phyloP scores from a whole-genome alignment of 2,797 vertebrate genomes.

The Anolis apletophallus region DNA sequence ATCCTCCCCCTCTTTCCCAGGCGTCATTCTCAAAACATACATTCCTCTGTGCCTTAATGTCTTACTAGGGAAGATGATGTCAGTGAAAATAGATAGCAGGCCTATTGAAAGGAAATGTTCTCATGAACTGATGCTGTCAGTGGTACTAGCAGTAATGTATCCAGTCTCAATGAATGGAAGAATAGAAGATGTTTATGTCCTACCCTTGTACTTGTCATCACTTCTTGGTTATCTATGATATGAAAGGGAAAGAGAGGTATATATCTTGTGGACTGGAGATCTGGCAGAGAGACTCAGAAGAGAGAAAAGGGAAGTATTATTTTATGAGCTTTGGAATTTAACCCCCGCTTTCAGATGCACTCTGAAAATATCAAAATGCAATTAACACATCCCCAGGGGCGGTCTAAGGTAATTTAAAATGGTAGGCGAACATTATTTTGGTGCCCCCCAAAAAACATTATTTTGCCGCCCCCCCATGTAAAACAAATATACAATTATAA shows the following conservation, averaged over 20 bases:
- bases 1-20: neutral
- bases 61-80: neutral
- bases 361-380: no score
- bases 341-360: no score
- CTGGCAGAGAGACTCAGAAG: neutral
- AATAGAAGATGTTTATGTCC: neutral
- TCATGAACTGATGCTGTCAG: neutral
- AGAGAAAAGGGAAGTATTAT: neutral
- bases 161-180: neutral
- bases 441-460: no score
- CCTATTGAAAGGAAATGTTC: neutral
- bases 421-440: no score
- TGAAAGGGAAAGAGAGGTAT: neutral
- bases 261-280: neutral
- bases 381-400: no score
- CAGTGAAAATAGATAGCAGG: neutral
- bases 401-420: no score
- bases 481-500: no score
- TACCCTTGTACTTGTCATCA: neutral
- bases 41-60: neutral
- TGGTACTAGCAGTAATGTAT: neutral
- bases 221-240: neutral
- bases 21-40: neutral
- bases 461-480: no score
- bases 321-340: neutral